A percentile compares a stretch with the other conserved stretches of the same genome.
These are phyloP conservation scores for Spodoptera frugiperda DNA, from an alignment of 1,140 invertebrate species.

Conservation along the genomic window DNA sequence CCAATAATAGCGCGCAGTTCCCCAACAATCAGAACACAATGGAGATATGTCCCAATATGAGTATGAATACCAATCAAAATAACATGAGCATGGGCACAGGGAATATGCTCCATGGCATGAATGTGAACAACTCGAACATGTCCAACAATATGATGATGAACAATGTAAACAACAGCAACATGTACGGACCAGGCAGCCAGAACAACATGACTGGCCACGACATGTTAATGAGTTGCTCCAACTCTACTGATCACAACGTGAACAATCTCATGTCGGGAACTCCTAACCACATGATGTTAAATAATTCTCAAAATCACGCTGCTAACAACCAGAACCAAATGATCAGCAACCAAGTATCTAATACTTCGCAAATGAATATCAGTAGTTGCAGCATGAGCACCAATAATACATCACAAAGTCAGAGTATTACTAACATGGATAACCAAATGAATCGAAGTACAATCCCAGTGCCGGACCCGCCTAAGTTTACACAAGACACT, in stretches of 20 bases:
- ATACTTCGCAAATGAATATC: constrained; percentile 77
- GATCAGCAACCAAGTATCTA: constrained; percentile 65
- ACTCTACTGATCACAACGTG: constrained; percentile 70
- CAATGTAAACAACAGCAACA: constrained; percentile 69
- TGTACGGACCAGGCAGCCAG: constrained; percentile 72
- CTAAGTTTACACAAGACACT: constrained; percentile 75
- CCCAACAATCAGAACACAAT: constrained; percentile 72
- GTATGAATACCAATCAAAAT: constrained; percentile 50
- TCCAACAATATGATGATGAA: constrained; percentile 80
- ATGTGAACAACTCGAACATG: constrained; percentile 74
- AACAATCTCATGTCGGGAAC: constrained; percentile 71
- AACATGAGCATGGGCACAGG: constrained; percentile 71
- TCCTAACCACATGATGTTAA: constrained; percentile 80
- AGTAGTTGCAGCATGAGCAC: constrained; percentile 75
- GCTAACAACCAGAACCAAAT: constrained; percentile 73
- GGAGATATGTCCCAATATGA: constrained; percentile 78
- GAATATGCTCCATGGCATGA: constrained; percentile 78
- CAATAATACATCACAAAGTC: constrained; percentile 68
- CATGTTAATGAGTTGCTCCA: constrained; percentile 80
- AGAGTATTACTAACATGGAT: constrained; percentile 69
- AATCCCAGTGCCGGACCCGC: constrained; percentile 69
- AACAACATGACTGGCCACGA: constrained; percentile 74
- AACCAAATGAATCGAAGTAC: constrained; percentile 72
- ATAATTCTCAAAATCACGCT: constrained; percentile 69
- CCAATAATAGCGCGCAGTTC: constrained; percentile 73